Percentiles rank a stretch among this genome's conserved stretches.
phyloP scores from a whole-genome alignment of 1,140 invertebrate species.

The Argopecten irradians region DNA sequence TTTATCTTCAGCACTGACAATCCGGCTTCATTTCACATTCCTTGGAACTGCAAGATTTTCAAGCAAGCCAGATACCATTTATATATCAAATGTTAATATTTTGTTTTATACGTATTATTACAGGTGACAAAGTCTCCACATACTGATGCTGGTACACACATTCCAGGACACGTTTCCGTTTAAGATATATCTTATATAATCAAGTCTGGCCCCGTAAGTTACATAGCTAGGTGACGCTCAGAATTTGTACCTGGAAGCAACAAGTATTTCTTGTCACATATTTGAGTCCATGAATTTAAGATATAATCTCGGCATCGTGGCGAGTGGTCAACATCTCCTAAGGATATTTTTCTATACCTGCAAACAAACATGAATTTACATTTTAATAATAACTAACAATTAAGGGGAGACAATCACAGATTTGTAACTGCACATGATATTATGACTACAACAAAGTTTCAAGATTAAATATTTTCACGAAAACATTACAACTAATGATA shows the following conservation, averaged over 20 bases:
- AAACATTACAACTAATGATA: too few species aligned
- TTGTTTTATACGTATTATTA: neutral
- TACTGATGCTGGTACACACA: neutral
- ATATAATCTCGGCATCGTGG: neutral
- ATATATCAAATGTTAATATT: neutral
- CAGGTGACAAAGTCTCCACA: neutral
- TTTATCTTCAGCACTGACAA: neutral
- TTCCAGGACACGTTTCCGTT: neutral
- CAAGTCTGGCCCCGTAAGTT: neutral
- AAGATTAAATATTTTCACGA: too few species aligned
- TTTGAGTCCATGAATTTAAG: slow-evolving; percentile 11
- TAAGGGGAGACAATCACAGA: too few species aligned
- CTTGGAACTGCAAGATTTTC: neutral
- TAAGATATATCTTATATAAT: neutral
- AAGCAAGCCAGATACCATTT: neutral
- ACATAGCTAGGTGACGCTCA: neutral
- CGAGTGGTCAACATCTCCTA: slow-evolving; percentile 14
- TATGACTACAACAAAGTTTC: too few species aligned
- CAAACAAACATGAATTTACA: too few species aligned
- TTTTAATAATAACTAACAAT: too few species aligned
- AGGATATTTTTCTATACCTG: slow-evolving; percentile 11
- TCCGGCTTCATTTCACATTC: neutral
- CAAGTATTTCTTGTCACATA: slow-evolving; percentile 17
- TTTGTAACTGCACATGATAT: too few species aligned
- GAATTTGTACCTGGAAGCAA: slow-evolving; percentile 10